Evolutionary conservation across 2,888 invertebrate species (phyloP), one percentile per base, ranked within the genome.

Genomic region (Cyaniris semiargus): DNA sequence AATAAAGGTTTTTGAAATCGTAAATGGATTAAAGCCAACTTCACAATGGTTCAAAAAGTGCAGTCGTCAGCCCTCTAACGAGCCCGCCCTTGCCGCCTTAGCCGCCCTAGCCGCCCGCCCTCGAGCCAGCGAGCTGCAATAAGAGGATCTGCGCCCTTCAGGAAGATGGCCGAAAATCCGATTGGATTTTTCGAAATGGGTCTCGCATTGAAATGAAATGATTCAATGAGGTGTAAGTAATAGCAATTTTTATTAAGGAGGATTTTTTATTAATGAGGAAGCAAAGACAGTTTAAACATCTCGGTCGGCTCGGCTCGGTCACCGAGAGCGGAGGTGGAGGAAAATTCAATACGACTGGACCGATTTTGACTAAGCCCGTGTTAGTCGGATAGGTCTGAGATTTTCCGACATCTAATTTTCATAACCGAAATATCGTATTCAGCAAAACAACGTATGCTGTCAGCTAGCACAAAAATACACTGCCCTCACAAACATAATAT

Each of bases 141-240:
- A 93, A 93, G 92, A 92, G 92, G 93, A 92, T 93, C 86, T 88
- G 88, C 89, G 89, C 92, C 92, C 93, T 91, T 79, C 56, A 83
- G 48, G 76, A 76, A 79, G 70, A 71, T 70, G n/a, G 56, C 60
- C 74, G 48, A 76, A 48, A 60, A 76, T 66, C 66, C 27, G 27
- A 66, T 66, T 66, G 15, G 27, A 66, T 66, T 66, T 66, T 66
- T 66, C 0, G 66, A 8, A 31, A 31, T 23, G 27, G 27, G 27
- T 15, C 66, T 27, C 27, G 66, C 18, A 66, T 66, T 31, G 15
- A 27, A 66, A 66, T 66, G 27, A 66, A 66, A 60, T 23, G 10
- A 66, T 66, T 66, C 27, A 66, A 66, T 66, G 66, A 66, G 27
- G 27, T 66, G 27, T 66, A 6, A 66, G 23, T 60, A 66, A 27